A percentile compares a stretch with the other conserved stretches of the same genome.
Conservation (phyloP, 2,797 vertebrate species). For the Myiothlypis chrysogaster region DNA sequence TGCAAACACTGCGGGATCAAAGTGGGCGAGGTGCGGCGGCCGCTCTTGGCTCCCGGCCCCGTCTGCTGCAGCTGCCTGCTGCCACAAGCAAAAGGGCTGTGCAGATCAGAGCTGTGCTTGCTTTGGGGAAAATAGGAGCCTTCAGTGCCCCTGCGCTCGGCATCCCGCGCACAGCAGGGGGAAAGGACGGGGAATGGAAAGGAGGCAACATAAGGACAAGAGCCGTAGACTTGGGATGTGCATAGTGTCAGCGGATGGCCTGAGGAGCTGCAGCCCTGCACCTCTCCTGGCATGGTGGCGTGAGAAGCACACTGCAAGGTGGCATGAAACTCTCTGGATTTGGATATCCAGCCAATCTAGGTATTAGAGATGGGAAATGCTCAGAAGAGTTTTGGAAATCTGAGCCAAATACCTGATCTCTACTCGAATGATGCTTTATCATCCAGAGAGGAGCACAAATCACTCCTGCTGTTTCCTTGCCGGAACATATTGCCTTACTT, state of each 20-base stretch:
- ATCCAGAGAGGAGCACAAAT: background rate
- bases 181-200: background rate
- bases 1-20: background rate
- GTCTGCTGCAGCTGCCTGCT: conserved; percentile 1
- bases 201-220: rapidly evolving
- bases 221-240: rapidly evolving
- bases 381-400: background rate
- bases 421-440: background rate
- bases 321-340: background rate
- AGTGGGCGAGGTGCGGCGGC: background rate
- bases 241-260: rapidly evolving
- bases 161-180: rapidly evolving
- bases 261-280: background rate
- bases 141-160: background rate
- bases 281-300: rapidly evolving
- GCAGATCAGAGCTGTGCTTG: background rate
- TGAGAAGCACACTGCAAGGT: background rate
- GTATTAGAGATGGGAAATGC: background rate
- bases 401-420: background rate
- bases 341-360: background rate
- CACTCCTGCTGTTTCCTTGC: background rate
- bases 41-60: background rate
- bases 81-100: background rate
- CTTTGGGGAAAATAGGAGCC: background rate
- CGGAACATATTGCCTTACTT: background rate